A percentile compares a stretch with the other conserved stretches of the same genome.
Conservation (phyloP, 2,888 invertebrate species). For the Choreutis nemorana region DNA sequence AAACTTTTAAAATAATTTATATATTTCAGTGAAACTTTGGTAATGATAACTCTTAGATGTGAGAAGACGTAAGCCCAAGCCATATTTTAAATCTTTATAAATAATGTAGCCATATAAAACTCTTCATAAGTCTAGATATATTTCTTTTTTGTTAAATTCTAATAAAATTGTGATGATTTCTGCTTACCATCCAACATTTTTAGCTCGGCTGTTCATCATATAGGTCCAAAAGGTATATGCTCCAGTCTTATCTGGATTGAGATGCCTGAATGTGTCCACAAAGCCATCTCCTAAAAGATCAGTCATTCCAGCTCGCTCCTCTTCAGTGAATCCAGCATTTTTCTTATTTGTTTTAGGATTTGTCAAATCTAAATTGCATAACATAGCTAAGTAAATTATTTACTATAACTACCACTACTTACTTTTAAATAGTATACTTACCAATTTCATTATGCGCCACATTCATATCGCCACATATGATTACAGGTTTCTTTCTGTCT, state of each 20-base stretch:
- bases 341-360: conserved; percentile 94
- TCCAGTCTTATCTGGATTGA: conserved; percentile 83
- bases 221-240: conserved; percentile 97
- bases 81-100: background rate
- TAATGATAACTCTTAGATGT: too few relatives aligned
- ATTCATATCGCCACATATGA: conserved; percentile 97
- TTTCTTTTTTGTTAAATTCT: background rate
- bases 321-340: conserved; percentile 94
- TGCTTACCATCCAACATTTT: conserved; percentile 92
- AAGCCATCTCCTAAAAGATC: conserved; percentile 82
- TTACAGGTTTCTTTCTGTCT: conserved; percentile 90
- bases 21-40: background rate
- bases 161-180: conserved; percentile 52
- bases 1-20: background rate
- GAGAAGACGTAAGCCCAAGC: too few relatives aligned
- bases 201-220: conserved; percentile 84
- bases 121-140: background rate
- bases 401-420: background rate
- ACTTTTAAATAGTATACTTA: conserved; percentile 26
- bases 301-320: conserved; percentile 93
- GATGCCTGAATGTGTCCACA: conserved; percentile 85
- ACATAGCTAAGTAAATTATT: conserved; percentile 2
- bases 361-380: conserved; percentile 74
- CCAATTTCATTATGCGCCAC: conserved; percentile 96
- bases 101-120: background rate